Base-by-base conservation (phyloP, 1,140 invertebrate species). In the Nasonia giraulti region DNA sequence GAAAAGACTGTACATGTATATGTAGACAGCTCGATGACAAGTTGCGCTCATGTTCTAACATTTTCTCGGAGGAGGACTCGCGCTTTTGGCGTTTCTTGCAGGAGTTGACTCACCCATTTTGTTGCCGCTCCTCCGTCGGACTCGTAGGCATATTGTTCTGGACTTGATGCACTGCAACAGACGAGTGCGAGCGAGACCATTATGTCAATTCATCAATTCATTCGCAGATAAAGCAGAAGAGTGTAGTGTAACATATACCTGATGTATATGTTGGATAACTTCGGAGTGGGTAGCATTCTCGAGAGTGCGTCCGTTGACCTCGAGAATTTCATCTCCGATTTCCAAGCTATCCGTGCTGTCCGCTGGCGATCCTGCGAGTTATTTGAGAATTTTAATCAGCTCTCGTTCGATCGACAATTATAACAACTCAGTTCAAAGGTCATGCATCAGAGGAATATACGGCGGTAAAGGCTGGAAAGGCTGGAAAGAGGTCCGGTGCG, bases 261-360 rank as follows among this genome's bases (percentile, higher is more conserved):
- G 96, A 92, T 98, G 97, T 92, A 99, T 98, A 92, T 99, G 97
- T 74, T 97, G 96, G 89, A 98, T 97, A 89, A 98, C 97, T 94
- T 98, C 97, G 1, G 96, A 95, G 90, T 98, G 96, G 83, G 97
- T 96, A 90, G 97, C 96, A 91, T 98, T 96, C 89, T 98, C 97
- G 88, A 99, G 93, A 68, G 95, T 96, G 82, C 96, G 96, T 87
- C 98, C 98, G 93, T 99, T 99, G 74, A 99, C 97, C 94, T 99
- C 97, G 92, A 99, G 94, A 91, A 99, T 99, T 93, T 99, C 98
- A 94, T 99, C 98, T 76, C 97, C 97, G 88, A 98, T 96, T 93
- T 99, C 97, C 93, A 99, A 94, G 91, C 96, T 96, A 92, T 99
- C 98, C 23, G 95, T 94, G 92, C 96, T 96, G 93, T 99, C 98